Percentiles rank a stretch among this genome's conserved stretches.
phyloP scores from a whole-genome alignment of 2,113 vertebrate genomes.

The Stictonetta naevosa region DNA sequence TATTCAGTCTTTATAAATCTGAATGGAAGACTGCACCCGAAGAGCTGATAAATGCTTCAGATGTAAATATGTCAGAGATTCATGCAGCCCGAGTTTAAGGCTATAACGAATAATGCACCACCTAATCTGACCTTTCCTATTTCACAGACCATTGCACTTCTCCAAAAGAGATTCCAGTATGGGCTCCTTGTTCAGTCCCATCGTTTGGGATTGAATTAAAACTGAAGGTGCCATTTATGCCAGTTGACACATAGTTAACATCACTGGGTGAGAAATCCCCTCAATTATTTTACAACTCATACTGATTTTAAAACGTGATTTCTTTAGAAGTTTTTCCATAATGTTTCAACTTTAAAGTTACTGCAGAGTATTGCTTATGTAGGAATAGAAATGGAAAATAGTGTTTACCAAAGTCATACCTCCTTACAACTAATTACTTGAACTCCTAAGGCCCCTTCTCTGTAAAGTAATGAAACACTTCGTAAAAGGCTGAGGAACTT shows the following conservation, averaged over 20 bases:
- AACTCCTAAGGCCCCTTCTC: background rate
- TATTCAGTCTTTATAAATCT: background rate
- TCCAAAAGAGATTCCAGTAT: background rate
- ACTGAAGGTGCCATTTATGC: fast-evolving
- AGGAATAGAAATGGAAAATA: background rate
- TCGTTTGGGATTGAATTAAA: background rate
- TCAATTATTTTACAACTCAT: background rate
- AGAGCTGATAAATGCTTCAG: background rate
- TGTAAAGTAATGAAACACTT: background rate
- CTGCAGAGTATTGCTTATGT: background rate
- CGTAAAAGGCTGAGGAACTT: background rate
- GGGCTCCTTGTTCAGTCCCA: background rate
- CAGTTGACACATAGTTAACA: fast-evolving
- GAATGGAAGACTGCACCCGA: background rate
- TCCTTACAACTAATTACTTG: background rate
- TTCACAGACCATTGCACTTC: background rate
- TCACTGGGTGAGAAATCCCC: background rate
- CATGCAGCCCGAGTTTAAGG: background rate
- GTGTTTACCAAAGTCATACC: background rate
- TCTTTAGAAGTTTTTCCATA: background rate
- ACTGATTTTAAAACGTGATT: background rate
- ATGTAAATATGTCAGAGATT: background rate
- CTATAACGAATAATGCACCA: constrained; percentile 4
- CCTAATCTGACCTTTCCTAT: constrained; percentile 25
- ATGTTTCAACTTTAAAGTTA: background rate